Percentiles rank a stretch among this genome's conserved stretches.
Evolutionary conservation across 1,140 invertebrate genomes (phyloP).

Genomic region (Zaprionus nigranus): DNA sequence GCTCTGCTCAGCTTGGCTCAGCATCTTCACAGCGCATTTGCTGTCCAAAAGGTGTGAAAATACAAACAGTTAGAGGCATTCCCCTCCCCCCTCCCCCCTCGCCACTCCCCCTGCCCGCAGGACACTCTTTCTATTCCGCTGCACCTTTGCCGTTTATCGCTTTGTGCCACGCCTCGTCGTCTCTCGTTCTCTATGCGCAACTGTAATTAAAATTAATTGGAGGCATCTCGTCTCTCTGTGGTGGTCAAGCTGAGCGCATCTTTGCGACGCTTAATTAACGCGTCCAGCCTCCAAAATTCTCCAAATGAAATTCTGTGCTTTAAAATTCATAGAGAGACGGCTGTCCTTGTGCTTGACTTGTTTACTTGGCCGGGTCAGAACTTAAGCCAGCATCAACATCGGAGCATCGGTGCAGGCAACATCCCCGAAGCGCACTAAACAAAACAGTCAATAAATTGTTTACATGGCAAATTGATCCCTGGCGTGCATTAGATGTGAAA

Average conservation of each 20-base stretch:
- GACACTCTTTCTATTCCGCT: slow-evolving; percentile 1
- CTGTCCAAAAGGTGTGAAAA: slow-evolving; percentile 79
- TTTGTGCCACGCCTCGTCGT: slow-evolving; percentile 19
- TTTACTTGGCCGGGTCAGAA: slow-evolving; percentile 49
- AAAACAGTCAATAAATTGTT: slow-evolving; percentile 83
- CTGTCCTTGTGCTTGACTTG: slow-evolving; percentile 1
- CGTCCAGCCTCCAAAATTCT: slow-evolving; percentile 19
- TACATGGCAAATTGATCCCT: slow-evolving; percentile 83
- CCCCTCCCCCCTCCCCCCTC: neutral
- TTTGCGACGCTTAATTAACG: slow-evolving; percentile 69
- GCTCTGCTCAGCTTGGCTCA: slow-evolving; percentile 11
- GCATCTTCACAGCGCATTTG: slow-evolving; percentile 68
- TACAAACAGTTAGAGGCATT: slow-evolving; percentile 69
- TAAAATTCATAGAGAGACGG: slow-evolving; percentile 53
- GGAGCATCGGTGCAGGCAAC: slow-evolving; percentile 31
- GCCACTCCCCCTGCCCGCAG: neutral
- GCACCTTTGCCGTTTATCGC: slow-evolving; percentile 60
- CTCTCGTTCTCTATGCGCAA: slow-evolving; percentile 41
- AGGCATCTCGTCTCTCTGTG: slow-evolving; percentile 63
- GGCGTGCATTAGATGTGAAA: slow-evolving; percentile 82
- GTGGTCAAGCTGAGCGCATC: slow-evolving; percentile 55
- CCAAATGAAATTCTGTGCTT: slow-evolving; percentile 67
- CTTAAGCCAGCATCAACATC: slow-evolving; percentile 31
- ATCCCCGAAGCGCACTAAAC: slow-evolving; percentile 81
- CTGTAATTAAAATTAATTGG: slow-evolving; percentile 83